Evolutionary conservation across 2,888 invertebrate species (phyloP), one percentile per base, ranked within the genome.

Genomic region (Mythimna lalbum): DNA sequence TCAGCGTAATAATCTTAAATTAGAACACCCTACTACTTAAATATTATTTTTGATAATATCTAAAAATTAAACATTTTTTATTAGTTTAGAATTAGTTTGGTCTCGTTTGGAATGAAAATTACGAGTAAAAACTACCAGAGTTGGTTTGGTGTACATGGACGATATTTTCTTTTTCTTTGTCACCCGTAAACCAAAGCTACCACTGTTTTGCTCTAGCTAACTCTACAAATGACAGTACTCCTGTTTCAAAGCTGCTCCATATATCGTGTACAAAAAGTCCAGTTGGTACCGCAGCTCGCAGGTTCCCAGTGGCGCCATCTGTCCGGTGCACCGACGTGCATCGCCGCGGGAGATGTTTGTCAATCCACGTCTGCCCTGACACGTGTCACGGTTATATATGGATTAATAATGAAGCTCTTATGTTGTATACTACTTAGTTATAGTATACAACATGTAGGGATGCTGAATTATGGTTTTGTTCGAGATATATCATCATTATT

Each of bases 311-410:
- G 75, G 88, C 57, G 67, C 80, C 66, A 84, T 87, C 69, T 76
- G 81, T 88, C 64, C 55, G 61, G 63, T 79, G 74, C 84, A 83
- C 69, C 82, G 76, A 72, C 80, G 76, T 73, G 81, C 81, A 83
- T 76, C 77, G 85, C 84, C 88, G 47, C 69, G 85, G 86, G 90
- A 79, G 78, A 68, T 63, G 83, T 90, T 85, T 79, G 87, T 89
- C 91, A 89, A 85, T 87, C 87, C 59, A 74, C 67, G 79, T 80
- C 76, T 43, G 1, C 19, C 7, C 39, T 69, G 80, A 83, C 83
- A 70, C 21, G n/a, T 65, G 39, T 78, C 83, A 74, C 68, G 36
- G 76, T 76, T 78, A 76, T 81, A 68, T 68, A 76, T 78, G 78
- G 79, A 80, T 66, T 82, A 69, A 78, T 84, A 79, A 84, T 80